A percentile compares a stretch with the other conserved stretches of the same genome.
These are phyloP conservation scores for Echinarachnius parma DNA, from an alignment of 53 echinoderm and acorn worm genomes.

Conservation along the genomic window DNA sequence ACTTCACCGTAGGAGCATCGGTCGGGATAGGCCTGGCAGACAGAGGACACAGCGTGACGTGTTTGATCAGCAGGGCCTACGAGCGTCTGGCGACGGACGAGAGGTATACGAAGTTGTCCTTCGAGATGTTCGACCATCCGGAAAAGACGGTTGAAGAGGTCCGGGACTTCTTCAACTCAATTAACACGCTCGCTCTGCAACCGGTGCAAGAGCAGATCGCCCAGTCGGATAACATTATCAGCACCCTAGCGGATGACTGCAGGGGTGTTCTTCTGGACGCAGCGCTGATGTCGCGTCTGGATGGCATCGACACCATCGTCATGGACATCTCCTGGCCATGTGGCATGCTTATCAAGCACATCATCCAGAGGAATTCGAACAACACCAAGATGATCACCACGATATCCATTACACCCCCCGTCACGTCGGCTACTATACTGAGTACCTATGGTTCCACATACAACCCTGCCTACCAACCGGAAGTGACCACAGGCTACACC, in stretches of 20 bases:
- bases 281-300: neutral
- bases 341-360: conserved; percentile 4
- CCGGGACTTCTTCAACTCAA: conserved; percentile 15
- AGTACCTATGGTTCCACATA: conserved; percentile 7
- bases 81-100: neutral
- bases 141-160: neutral
- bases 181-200: conserved; percentile 8
- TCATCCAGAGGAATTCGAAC: neutral
- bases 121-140: conserved; percentile 18
- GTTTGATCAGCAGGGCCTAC: conserved; percentile 30
- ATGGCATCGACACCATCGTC: conserved; percentile 2
- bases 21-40: conserved; percentile 16
- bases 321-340: conserved; percentile 30
- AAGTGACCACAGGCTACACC: conserved; percentile 46
- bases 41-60: conserved; percentile 24
- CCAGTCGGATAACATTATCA: neutral
- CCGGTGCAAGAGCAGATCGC: neutral
- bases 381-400: conserved; percentile 21
- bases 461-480: conserved; percentile 51
- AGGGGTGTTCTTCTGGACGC: neutral
- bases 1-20: conserved; percentile 18
- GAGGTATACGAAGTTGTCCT: conserved; percentile 13
- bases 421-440: conserved; percentile 27
- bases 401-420: conserved; percentile 20
- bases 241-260: conserved; percentile 8